A percentile compares a stretch with the other conserved stretches of the same genome.
These are phyloP conservation scores for Nemoura dubitans DNA, from an alignment of 2,888 invertebrate genomes.

Conservation along the genomic window DNA sequence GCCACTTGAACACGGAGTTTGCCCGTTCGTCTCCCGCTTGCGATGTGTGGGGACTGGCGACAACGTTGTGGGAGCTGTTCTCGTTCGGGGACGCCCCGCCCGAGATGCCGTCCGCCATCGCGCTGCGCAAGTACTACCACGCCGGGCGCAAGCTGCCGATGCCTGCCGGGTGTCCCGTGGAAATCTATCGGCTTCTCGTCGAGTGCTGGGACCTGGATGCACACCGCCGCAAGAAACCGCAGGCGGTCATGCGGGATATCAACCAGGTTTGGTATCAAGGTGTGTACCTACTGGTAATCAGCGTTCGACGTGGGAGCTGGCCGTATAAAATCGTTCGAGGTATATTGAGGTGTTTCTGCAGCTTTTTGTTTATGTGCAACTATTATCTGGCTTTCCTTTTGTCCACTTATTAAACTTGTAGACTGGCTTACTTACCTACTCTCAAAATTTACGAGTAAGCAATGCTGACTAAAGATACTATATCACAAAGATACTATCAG, in stretches of 20 bases:
- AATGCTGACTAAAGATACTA: too few relatives aligned
- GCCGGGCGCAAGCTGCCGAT: conserved; percentile 74
- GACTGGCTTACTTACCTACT: too few relatives aligned
- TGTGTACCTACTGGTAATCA: conserved; percentile 53
- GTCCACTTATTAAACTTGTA: too few relatives aligned
- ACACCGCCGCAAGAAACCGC: conserved; percentile 77
- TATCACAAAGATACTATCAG: too few relatives aligned
- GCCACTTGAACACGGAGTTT: conserved; percentile 73
- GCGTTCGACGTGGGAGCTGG: not conserved
- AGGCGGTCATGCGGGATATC: conserved; percentile 85
- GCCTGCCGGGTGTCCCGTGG: conserved; percentile 75
- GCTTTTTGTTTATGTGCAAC: too few relatives aligned
- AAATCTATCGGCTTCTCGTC: conserved; percentile 78
- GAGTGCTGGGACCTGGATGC: conserved; percentile 85
- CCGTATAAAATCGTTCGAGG: too few relatives aligned
- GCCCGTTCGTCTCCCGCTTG: conserved; percentile 75
- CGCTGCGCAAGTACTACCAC: conserved; percentile 68
- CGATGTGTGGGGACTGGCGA: conserved; percentile 92
- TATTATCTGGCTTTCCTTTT: too few relatives aligned
- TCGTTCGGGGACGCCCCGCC: conserved; percentile 71
- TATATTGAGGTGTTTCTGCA: too few relatives aligned
- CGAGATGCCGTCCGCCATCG: conserved; percentile 53
- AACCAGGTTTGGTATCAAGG: conserved; percentile 81
- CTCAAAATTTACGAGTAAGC: too few relatives aligned
- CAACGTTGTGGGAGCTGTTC: conserved; percentile 93